These are phyloP conservation scores for Bos javanicus DNA, from an alignment of 2,113 vertebrate species.

Conservation along the genomic window DNA sequence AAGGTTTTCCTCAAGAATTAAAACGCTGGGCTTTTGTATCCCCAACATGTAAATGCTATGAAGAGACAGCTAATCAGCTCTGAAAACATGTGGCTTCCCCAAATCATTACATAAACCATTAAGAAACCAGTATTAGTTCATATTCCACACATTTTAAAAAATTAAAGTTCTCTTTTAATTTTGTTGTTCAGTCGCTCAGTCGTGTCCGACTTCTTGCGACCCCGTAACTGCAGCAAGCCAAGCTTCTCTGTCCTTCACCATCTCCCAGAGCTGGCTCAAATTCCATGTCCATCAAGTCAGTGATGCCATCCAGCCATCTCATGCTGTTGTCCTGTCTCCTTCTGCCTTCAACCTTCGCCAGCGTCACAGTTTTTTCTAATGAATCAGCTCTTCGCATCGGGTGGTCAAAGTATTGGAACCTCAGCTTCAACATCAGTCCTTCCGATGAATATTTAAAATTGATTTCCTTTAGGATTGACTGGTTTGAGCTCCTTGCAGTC, in stretches of 20 bases:
- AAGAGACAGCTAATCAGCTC: not conserved
- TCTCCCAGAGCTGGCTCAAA: not conserved
- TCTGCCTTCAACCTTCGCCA: not conserved
- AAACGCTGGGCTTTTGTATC: not conserved
- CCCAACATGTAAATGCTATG: not conserved
- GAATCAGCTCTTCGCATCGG: fast-evolving
- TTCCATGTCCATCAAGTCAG: not conserved
- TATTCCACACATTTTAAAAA: not conserved
- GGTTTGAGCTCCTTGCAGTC: not conserved
- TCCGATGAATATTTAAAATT: not conserved
- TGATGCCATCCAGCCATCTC: not conserved
- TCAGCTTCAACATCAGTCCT: not conserved
- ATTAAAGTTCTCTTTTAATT: not conserved
- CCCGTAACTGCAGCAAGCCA: not conserved
- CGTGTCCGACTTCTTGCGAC: fast-evolving
- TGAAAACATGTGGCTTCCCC: not conserved
- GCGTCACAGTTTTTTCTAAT: not conserved
- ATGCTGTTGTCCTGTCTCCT: not conserved
- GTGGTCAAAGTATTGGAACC: not conserved
- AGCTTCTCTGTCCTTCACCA: not conserved
- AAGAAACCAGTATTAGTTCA: not conserved
- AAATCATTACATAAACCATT: not conserved
- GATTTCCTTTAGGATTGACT: not conserved
- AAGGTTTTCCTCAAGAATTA: not conserved
- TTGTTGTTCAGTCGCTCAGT: not conserved